phyloP scores from a whole-genome alignment of 37 sponge, comb jelly and placozoan species.

The Axinella damicornis region DNA sequence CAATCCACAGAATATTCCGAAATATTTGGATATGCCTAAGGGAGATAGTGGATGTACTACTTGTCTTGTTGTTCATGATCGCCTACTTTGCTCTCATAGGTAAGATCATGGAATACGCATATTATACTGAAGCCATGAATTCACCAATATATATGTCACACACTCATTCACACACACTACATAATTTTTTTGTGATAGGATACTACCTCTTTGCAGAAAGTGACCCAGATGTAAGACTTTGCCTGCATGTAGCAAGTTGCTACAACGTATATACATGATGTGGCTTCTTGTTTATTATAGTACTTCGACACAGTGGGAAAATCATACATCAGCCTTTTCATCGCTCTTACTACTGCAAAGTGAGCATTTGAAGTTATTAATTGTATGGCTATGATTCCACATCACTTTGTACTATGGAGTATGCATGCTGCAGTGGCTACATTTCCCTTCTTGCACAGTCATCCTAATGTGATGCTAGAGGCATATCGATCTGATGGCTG shows the following conservation, averaged over 20 bases:
- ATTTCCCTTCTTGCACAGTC: slow-evolving; percentile 55
- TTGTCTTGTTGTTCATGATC: slow-evolving; percentile 58
- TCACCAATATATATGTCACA: no score
- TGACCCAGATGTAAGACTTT: slow-evolving; percentile 44
- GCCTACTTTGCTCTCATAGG: slow-evolving; percentile 68
- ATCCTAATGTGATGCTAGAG: slow-evolving; percentile 92
- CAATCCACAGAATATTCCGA: slow-evolving; percentile 44
- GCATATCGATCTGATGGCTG: slow-evolving; percentile 41
- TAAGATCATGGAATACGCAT: background rate
- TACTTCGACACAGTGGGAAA: slow-evolving; percentile 62
- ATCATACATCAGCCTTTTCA: slow-evolving; percentile 79
- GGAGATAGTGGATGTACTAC: slow-evolving; percentile 75
- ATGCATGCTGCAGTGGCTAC: no score
- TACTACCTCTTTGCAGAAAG: slow-evolving; percentile 52
- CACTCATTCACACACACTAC: background rate
- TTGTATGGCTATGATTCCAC: no score
- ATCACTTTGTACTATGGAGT: no score
- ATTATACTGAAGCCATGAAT: no score
- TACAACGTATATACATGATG: background rate
- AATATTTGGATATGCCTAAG: slow-evolving; percentile 59
- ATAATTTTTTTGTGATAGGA: background rate
- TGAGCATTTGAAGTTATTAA: slow-evolving; percentile 16
- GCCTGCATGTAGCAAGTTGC: background rate
- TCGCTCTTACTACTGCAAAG: slow-evolving; percentile 83
- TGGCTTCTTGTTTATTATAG: slow-evolving; percentile 7